A percentile compares a stretch with the other conserved stretches of the same genome.
phyloP scores from a whole-genome alignment of 2,797 vertebrate species.

The Anguilla marmorata region DNA sequence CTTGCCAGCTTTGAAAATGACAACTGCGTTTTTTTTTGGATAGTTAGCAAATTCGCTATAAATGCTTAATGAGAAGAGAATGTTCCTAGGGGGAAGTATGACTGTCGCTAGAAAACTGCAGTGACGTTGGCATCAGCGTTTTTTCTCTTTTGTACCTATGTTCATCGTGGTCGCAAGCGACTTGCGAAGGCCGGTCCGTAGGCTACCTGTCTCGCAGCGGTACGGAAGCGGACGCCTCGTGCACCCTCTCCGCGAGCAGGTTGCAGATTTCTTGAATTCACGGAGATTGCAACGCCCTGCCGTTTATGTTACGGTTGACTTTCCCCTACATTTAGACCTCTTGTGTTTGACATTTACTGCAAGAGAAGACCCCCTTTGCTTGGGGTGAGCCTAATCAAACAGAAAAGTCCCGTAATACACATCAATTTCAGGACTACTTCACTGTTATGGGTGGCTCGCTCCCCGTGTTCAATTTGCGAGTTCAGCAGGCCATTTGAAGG shows the following conservation, averaged over 20 bases:
- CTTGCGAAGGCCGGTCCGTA: too few species aligned
- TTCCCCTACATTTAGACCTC: neutral
- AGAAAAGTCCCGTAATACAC: slow-evolving; percentile 14
- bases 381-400: slow-evolving; percentile 23
- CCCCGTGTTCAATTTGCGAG: neutral
- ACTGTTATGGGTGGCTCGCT: too few species aligned
- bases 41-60: neutral
- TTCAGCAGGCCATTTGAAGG: neutral
- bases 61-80: neutral
- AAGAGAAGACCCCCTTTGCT: neutral
- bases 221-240: neutral
- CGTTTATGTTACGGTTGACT: neutral
- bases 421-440: neutral
- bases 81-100: neutral
- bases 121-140: neutral
- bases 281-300: neutral
- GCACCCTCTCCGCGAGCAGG: neutral
- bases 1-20: too few species aligned
- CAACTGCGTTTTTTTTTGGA: neutral
- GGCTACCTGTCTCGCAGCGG: neutral
- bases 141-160: neutral
- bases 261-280: neutral
- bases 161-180: neutral
- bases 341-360: slow-evolving; percentile 20
- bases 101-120: neutral